Percentiles rank a stretch among this genome's conserved stretches.
These are phyloP conservation scores for Orchestia grillus DNA, from an alignment of 1,140 invertebrate genomes.

Conservation along the genomic window DNA sequence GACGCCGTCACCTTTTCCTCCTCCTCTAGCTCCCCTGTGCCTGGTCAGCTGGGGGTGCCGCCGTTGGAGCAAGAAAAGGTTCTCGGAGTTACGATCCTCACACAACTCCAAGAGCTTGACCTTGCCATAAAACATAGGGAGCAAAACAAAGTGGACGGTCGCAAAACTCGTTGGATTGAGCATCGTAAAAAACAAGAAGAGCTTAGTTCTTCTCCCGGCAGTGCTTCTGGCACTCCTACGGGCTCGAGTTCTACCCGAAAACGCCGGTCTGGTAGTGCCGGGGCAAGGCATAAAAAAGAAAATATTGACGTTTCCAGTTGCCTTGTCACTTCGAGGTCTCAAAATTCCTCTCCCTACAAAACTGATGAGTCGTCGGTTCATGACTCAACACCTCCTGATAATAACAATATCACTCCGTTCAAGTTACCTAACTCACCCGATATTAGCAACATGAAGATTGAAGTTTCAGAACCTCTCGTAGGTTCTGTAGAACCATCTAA, in stretches of 20 bases:
- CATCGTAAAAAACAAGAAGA: constrained; percentile 60
- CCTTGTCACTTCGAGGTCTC: not conserved
- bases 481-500: constrained; percentile 64
- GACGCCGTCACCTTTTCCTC: constrained; percentile 61
- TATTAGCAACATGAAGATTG: constrained; percentile 65
- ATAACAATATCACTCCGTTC: constrained; percentile 61
- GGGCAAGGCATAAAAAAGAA: constrained; percentile 41
- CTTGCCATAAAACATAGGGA: constrained; percentile 65
- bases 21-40: constrained; percentile 60
- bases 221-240: not conserved
- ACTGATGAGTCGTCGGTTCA: constrained; percentile 62
- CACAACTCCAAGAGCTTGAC: constrained; percentile 65
- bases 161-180: constrained; percentile 67
- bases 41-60: constrained; percentile 58
- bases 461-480: constrained; percentile 59
- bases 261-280: not conserved
- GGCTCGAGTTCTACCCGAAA: not conserved
- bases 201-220: constrained; percentile 19
- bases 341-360: constrained; percentile 58
- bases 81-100: constrained; percentile 62
- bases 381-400: constrained; percentile 58
- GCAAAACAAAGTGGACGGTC: constrained; percentile 64
- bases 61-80: constrained; percentile 59
- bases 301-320: constrained; percentile 47
- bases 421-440: constrained; percentile 59